Evolutionary conservation across 2,888 invertebrate species (phyloP).

Genomic region (Netelia fuscicornis): DNA sequence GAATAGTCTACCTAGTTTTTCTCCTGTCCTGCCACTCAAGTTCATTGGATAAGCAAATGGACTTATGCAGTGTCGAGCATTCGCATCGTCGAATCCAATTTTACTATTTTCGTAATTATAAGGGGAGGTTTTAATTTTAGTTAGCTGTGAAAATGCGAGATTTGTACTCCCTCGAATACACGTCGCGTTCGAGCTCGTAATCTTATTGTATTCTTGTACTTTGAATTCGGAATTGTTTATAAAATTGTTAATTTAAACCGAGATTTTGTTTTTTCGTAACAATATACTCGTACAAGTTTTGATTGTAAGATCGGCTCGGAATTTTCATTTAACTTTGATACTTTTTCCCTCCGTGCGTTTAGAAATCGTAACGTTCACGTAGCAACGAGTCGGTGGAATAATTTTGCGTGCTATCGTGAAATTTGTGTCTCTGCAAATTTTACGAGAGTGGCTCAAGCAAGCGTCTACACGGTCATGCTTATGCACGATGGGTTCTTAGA

Average conservation of each 20-base stretch:
- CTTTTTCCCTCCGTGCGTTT: no score
- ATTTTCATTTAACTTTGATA: no score
- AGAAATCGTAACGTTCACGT: conserved; percentile 9
- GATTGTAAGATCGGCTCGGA: no score
- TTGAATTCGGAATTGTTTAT: no score
- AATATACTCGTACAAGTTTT: no score
- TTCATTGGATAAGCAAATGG: conserved; percentile 6
- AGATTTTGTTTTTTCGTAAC: no score
- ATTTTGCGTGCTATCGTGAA: conserved; percentile 47
- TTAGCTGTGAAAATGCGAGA: no score
- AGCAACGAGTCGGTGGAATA: conserved; percentile 38
- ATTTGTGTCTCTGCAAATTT: conserved; percentile 15
- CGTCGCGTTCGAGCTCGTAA: no score
- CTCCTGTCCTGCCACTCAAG: neutral
- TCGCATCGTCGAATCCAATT: neutral
- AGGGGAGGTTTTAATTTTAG: no score
- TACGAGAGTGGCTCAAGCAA: neutral
- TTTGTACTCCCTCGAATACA: no score
- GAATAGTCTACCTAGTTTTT: conserved; percentile 7
- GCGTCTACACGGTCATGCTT: conserved; percentile 21
- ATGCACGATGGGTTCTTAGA: conserved; percentile 67
- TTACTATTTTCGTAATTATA: neutral
- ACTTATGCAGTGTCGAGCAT: neutral
- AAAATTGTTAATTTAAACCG: no score
- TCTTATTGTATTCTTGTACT: no score